Evolutionary conservation across 2,888 invertebrate species (phyloP).

Genomic region (Mimas tiliae): DNA sequence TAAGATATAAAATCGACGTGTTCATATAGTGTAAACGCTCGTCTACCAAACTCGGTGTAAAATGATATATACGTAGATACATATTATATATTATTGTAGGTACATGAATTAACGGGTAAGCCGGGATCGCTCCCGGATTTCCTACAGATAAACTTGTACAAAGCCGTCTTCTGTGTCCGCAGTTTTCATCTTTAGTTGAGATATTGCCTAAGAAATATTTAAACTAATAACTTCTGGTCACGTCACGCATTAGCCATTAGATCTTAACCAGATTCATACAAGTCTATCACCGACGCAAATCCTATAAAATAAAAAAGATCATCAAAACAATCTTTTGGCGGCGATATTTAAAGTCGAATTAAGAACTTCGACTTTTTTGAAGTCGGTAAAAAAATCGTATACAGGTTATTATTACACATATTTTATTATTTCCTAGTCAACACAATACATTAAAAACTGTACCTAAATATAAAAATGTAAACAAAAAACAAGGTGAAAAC

Average conservation of each 20-base stretch:
- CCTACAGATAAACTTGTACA: conserved; percentile 19
- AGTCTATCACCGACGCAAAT: too few relatives aligned
- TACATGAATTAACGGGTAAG: conserved; percentile 21
- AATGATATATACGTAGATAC: conserved; percentile 15
- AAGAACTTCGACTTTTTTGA: too few relatives aligned
- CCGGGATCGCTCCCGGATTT: conserved; percentile 22
- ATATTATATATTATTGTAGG: conserved; percentile 2
- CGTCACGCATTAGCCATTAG: too few relatives aligned
- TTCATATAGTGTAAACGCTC: conserved; percentile 23
- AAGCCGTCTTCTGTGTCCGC: conserved; percentile 9
- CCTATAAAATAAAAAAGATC: too few relatives aligned
- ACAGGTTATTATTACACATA: too few relatives aligned
- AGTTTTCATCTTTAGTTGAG: not conserved
- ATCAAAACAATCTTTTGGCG: too few relatives aligned
- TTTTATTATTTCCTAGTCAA: not conserved
- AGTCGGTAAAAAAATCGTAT: too few relatives aligned
- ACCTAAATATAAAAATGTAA: not conserved
- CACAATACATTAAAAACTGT: not conserved
- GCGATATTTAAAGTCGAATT: too few relatives aligned
- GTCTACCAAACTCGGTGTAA: conserved; percentile 23
- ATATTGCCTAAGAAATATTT: not conserved
- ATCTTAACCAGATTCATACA: too few relatives aligned
- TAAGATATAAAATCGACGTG: conserved; percentile 11
- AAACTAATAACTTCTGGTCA: too few relatives aligned
- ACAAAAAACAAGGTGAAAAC: conserved; percentile 16